Percentiles rank a stretch among this genome's conserved stretches.
Conservation (phyloP, 1,140 invertebrate species). For the Thereuonema tuberculata region DNA sequence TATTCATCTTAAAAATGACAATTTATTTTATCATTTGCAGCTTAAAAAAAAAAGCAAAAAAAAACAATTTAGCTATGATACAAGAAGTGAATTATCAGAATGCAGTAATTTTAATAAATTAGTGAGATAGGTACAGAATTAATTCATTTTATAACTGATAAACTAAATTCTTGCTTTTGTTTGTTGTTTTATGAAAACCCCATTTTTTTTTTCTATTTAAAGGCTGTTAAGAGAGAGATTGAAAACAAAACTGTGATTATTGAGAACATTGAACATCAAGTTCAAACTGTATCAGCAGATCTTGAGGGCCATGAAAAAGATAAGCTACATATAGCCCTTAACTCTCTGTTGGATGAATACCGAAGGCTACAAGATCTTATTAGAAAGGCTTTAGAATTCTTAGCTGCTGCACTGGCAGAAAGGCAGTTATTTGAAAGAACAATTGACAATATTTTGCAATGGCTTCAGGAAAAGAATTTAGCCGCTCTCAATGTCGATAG, state of each 20-base stretch:
- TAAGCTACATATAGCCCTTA: constrained; percentile 1
- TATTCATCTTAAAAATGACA: too few species aligned
- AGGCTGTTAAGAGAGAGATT: neutral
- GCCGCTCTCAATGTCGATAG: constrained; percentile 45
- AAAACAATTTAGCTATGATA: too few species aligned
- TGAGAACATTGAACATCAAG: constrained; percentile 3
- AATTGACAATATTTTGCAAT: constrained; percentile 56
- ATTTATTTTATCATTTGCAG: too few species aligned
- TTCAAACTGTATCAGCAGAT: neutral
- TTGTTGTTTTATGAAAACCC: too few species aligned
- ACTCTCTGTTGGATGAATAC: neutral
- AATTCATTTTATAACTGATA: too few species aligned
- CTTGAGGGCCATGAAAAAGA: constrained; percentile 4
- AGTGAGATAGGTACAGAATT: too few species aligned
- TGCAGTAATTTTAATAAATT: too few species aligned
- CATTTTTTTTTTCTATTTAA: neutral
- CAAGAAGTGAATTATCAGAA: too few species aligned
- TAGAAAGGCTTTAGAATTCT: constrained; percentile 10
- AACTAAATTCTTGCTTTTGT: too few species aligned
- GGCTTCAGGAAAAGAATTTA: constrained; percentile 58
- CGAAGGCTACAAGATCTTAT: neutral
- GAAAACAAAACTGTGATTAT: constrained; percentile 5
- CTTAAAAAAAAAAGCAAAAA: too few species aligned
- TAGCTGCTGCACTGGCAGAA: constrained; percentile 31
- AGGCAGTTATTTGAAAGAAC: constrained; percentile 60